A percentile compares a stretch with the other conserved stretches of the same genome.
These are phyloP conservation scores for Aelia acuminata DNA, from an alignment of 2,888 invertebrate species.

Conservation along the genomic window DNA sequence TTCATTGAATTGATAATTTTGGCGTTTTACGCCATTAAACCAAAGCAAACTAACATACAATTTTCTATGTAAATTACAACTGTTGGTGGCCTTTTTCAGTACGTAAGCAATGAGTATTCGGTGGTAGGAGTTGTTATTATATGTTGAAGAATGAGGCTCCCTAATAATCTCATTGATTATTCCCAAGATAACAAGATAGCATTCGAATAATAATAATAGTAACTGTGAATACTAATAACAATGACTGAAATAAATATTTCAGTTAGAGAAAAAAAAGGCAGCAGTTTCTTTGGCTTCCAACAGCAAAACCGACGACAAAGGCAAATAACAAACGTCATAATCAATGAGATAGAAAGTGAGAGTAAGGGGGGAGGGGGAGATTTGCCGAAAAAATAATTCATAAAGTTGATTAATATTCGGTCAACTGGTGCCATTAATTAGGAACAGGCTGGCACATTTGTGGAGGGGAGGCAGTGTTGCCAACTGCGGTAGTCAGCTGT, in stretches of 20 bases:
- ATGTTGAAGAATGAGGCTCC: background rate
- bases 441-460: slow-evolving; percentile 38
- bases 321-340: background rate
- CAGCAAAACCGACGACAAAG: background rate
- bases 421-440: slow-evolving; percentile 43
- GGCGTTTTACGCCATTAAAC: no score
- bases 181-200: background rate
- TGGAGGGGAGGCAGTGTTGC: slow-evolving; percentile 20
- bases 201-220: background rate
- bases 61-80: no score
- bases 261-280: background rate
- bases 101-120: no score
- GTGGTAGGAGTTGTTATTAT: background rate
- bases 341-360: slow-evolving; percentile 11
- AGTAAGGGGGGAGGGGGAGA: slow-evolving; percentile 10
- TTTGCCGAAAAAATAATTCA: slow-evolving; percentile 42
- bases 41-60: no score
- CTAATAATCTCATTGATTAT: background rate
- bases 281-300: background rate
- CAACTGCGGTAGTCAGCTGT: slow-evolving; percentile 45
- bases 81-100: no score
- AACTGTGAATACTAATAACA: no score
- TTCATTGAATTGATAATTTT: no score
- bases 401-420: slow-evolving; percentile 32
- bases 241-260: no score